Evolutionary conservation across 1,140 invertebrate species (phyloP), one percentile per base, ranked within the genome.

Genomic region (Thaumetopoea pityocampa): DNA sequence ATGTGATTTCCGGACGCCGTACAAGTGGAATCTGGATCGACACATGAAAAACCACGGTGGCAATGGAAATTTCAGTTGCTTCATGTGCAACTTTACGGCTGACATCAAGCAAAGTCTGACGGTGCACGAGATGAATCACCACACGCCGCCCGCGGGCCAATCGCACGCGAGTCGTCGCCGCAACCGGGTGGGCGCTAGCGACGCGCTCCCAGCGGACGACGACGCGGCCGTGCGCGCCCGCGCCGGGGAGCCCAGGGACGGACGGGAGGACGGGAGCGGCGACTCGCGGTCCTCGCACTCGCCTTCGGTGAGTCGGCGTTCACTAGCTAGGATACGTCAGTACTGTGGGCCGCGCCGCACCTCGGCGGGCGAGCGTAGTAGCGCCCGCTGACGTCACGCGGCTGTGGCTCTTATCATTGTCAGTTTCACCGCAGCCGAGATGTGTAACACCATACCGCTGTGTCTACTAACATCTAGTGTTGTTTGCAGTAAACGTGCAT

Each of bases 31-130:
- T 82, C 88, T 97, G 71, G 96, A 98, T 67, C 88, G 96, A 7
- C 96, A 98, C 68, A 93, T 93, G 82, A 92, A 94, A 73, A 97
- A 96, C 69, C 96, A 98, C 69, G 92, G 90, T 23, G 93, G 93
- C 0, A 90, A 87, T 10, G 94, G 94, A 7, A 89, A 90, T 34
- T 95, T 93, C 79, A 91, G 92, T 60, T 98, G 96, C 79, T 89
- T 90, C 8, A 90, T 93, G 44, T 98, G 96, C 78, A 95, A 94
- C 68, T 98, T 97, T 77, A 94, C 94, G 0, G 93, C 95, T 6
- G 93, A 96, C 61, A 96, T 96, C 55, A 95, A 96, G 64, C 95
- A 96, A 65, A 96, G 94, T 70, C 85, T 98, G 40, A 97, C 94
- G 1, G 93, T 96, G 11, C 96, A 98, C 73, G 92, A 97, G 67